A percentile compares a stretch with the other conserved stretches of the same genome.
phyloP scores from a whole-genome alignment of 2,113 vertebrate genomes.

The Dinomys branickii region DNA sequence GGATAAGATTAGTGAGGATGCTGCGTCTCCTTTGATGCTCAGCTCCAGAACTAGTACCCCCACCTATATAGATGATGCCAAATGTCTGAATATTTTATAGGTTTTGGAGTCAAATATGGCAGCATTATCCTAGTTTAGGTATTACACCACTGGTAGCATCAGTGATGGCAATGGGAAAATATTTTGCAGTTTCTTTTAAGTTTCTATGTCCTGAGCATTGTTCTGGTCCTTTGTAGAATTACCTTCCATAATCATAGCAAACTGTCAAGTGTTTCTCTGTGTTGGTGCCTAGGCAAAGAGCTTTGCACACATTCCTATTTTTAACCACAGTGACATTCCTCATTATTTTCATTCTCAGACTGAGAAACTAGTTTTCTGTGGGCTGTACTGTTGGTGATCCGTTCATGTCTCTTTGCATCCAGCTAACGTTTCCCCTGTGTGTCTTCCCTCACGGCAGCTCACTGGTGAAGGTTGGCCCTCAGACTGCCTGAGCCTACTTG shows the following conservation, averaged over 20 bases:
- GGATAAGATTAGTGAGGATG: neutral
- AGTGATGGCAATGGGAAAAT: neutral
- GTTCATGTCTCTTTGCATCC: neutral
- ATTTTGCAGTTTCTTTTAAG: neutral
- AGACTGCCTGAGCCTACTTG: neutral
- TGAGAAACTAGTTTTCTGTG: neutral
- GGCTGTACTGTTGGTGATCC: neutral
- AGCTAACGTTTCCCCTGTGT: neutral
- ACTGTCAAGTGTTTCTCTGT: neutral
- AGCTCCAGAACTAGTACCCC: neutral
- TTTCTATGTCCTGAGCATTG: neutral
- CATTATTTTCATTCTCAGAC: constrained; percentile 1
- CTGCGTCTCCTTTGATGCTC: neutral
- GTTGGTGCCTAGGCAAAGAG: neutral
- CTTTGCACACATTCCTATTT: neutral
- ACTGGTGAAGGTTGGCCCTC: neutral
- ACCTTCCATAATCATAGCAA: neutral
- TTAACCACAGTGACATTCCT: neutral
- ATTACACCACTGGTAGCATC: neutral
- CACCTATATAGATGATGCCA: neutral
- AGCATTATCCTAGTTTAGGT: neutral
- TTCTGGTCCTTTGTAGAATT: neutral
- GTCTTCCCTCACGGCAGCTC: neutral
- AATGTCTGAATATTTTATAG: neutral
- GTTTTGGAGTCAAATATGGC: neutral